Conservation (phyloP, 2,113 vertebrate species). For the Microcebus tavaratra region DNA sequence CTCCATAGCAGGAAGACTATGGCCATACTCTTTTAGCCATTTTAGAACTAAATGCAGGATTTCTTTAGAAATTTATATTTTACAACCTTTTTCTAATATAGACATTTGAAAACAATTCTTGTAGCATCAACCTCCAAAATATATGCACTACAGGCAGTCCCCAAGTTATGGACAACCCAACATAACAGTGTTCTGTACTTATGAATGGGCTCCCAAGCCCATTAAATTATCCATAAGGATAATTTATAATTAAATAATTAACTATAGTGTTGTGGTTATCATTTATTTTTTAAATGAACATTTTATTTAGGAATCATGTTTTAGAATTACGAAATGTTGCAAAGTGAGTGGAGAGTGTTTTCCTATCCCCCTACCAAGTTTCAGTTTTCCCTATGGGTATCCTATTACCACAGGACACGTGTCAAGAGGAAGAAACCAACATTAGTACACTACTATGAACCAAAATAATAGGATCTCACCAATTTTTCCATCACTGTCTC, state of each 20-base stretch:
- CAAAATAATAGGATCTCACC: neutral
- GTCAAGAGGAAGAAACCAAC: neutral
- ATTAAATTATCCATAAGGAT: too few species aligned
- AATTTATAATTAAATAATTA: too few species aligned
- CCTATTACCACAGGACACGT: neutral
- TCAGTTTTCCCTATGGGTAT: neutral
- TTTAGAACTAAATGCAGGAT: neutral
- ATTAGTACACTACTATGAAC: neutral
- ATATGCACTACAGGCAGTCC: neutral
- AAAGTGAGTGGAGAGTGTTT: neutral
- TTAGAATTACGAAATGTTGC: neutral
- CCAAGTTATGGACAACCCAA: too few species aligned
- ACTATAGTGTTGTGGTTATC: neutral
- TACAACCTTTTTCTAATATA: neutral
- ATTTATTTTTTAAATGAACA: neutral
- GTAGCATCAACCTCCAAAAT: neutral
- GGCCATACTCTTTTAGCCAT: neutral
- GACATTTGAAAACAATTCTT: neutral
- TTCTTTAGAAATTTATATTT: neutral
- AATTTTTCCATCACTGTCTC: neutral
- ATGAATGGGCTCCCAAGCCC: too few species aligned
- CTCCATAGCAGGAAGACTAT: neutral
- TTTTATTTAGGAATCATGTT: neutral
- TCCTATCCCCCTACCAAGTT: fast-evolving
- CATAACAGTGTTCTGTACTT: too few species aligned